Evolutionary conservation across 2,888 invertebrate genomes (phyloP).

Genomic region (Monoplex corrugatus): DNA sequence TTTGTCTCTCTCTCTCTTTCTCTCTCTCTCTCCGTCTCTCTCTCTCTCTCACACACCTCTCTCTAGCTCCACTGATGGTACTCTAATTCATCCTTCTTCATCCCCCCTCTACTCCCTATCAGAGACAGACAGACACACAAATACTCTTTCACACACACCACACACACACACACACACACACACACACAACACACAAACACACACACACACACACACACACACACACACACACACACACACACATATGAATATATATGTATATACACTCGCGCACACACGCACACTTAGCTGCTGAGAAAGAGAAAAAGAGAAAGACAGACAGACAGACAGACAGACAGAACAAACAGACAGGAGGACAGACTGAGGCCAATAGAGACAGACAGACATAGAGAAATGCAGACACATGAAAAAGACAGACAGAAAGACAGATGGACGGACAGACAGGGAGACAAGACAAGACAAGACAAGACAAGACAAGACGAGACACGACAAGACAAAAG

Average conservation of each 20-base stretch:
- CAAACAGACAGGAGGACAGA: slow-evolving; percentile 6
- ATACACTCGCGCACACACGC: background rate
- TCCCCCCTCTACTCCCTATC: background rate
- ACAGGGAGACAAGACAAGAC: too few relatives aligned
- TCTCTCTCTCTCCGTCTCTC: background rate
- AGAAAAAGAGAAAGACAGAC: background rate
- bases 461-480: too few relatives aligned
- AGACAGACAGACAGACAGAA: slow-evolving; percentile 15
- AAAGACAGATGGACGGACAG: too few relatives aligned
- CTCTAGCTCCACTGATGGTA: background rate
- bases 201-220: slow-evolving; percentile 1
- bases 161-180: slow-evolving; percentile 23
- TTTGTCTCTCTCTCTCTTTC: background rate
- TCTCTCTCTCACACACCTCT: background rate
- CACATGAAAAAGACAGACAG: too few relatives aligned
- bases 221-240: background rate
- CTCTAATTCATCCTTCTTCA: background rate
- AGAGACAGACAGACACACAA: background rate
- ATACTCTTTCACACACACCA: slow-evolving; percentile 1
- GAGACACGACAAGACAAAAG: too few relatives aligned
- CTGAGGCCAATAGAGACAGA: too few relatives aligned
- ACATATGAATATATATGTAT: background rate
- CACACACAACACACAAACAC: slow-evolving; percentile 23
- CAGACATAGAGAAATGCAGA: too few relatives aligned
- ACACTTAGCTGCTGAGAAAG: too few relatives aligned